These are phyloP conservation scores for Cheiracanthium punctorium DNA, from an alignment of 2,888 invertebrate genomes.

Conservation along the genomic window DNA sequence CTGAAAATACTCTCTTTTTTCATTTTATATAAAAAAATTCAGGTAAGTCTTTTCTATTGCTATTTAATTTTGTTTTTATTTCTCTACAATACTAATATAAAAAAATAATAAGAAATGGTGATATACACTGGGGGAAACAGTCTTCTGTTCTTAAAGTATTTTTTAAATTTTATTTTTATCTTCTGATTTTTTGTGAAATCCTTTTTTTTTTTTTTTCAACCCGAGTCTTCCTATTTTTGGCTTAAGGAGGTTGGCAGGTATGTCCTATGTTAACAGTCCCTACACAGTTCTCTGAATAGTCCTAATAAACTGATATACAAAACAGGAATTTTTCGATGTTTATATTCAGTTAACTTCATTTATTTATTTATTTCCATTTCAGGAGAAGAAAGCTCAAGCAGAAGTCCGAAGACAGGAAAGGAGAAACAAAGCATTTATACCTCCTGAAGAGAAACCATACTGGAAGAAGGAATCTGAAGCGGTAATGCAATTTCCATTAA, in stretches of 20 bases:
- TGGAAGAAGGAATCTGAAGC: slow-evolving; percentile 1
- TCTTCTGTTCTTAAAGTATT: too few relatives aligned
- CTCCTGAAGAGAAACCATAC: slow-evolving; percentile 82
- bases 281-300: neutral
- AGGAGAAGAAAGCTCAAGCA: slow-evolving; percentile 77
- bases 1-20: too few relatives aligned
- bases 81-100: too few relatives aligned
- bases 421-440: slow-evolving; percentile 87
- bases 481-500: too few relatives aligned
- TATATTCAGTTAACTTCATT: neutral
- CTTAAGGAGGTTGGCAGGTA: too few relatives aligned
- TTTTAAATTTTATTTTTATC: too few relatives aligned
- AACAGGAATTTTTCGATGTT: neutral
- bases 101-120: too few relatives aligned
- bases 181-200: neutral
- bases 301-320: neutral
- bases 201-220: neutral
- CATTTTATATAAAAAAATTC: too few relatives aligned
- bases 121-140: too few relatives aligned
- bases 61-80: too few relatives aligned
- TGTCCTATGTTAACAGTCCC: neutral
- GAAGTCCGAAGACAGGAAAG: slow-evolving; percentile 85
- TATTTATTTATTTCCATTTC: slow-evolving; percentile 2
- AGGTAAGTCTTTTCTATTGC: too few relatives aligned
- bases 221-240: too few relatives aligned